Base-by-base conservation (phyloP, 2,113 vertebrate genomes). In the Aleadryas rufinucha region DNA sequence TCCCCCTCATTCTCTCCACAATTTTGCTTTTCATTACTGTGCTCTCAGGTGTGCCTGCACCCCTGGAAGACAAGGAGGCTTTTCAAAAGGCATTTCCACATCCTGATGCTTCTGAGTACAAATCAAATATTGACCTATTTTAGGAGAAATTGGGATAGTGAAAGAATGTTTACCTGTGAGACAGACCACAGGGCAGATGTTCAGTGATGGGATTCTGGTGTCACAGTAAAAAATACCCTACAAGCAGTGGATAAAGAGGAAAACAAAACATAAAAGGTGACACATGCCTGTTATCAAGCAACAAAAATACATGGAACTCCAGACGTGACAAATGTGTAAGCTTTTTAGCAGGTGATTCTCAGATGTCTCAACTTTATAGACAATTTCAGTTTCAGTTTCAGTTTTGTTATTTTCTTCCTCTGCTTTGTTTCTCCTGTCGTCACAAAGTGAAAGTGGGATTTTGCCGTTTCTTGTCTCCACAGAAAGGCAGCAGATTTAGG, bases 331-430 rank as follows among this genome's bases (percentile, higher is more conserved):
- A 95, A 91, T 87, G 94, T 49, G 50, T 74, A 77, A 39, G 18
- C 93, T 95, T 96, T 94, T 95, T 85, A 93, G 56, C 22, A 59
- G 22, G 56, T 11, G 8, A 22, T 96, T 97, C 94, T 97, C 98
- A 98, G 96, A 96, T 98, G 95, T 75, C 94, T 97, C 97, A 93
- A 85, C 91, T 98, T 96, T 87, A 90, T 60, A 97, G 94, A 83
- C 93, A 96, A 37, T 69, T 88, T 89, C 90, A 94, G 95, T 98
- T 99, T 89, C 90, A 94, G 95, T 98, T 99, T 98, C 97, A 19
- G 84, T 98, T 97, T 97, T 93, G 90, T 81, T 95, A n/a, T 93
- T 90, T 95, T 75, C 61, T 63, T 72, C 12, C 30, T 52, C 26
- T 19, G 0, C 26, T n/a, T 44, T 42, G 12, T 45, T 97, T 87